Evolutionary conservation across 2,797 vertebrate genomes (phyloP), one percentile per base, ranked within the genome.

Genomic region (Naso thynnoides): DNA sequence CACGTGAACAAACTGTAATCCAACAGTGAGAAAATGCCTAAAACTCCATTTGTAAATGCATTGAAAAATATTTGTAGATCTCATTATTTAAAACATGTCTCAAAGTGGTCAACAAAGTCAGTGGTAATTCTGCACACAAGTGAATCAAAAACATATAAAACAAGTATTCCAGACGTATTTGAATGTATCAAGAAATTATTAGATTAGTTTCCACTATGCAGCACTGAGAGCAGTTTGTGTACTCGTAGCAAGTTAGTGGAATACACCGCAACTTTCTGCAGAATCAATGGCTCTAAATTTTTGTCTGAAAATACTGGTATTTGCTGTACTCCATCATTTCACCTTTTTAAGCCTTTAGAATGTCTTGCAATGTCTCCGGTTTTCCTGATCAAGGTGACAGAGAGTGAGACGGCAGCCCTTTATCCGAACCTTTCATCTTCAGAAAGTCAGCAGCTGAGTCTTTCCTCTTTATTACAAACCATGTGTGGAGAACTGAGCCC

Each of bases 401-500:
- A 26, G 1, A 23, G 27, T 31, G 59, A 31, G 49, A 31, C 3
- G 36, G 50, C 24, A 60, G 47, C 48, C 5, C 24, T 64, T 48
- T n/a, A 56, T 49, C 27, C 8, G 49, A 38, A 44, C 16, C 4
- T 47, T 59, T 50, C 7, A 27, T 67, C 48, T 62, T 79, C 3
- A 72, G 41, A 56, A 65, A 54, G 52, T 36, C 42, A 24, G 18
- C 39, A 57, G 70, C 62, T 16, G 38, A 58, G 24, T 56, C 58
- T 29, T 8, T n/a, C 47, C 44, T 33, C 57, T 50, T 36, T 19
- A 19, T 50, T 19, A 36, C 42, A 42, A 55, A 72, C 47, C 26
- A 10, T 24, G 31, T 42, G 54, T 44, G 29, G 45, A 70, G 50
- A 60, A 50, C 65, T 74, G 48, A 70, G 42, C 50, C 21, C 66